These are phyloP conservation scores for Phalacrocorax pelagicus DNA, from an alignment of 2,113 vertebrate genomes.

Conservation along the genomic window DNA sequence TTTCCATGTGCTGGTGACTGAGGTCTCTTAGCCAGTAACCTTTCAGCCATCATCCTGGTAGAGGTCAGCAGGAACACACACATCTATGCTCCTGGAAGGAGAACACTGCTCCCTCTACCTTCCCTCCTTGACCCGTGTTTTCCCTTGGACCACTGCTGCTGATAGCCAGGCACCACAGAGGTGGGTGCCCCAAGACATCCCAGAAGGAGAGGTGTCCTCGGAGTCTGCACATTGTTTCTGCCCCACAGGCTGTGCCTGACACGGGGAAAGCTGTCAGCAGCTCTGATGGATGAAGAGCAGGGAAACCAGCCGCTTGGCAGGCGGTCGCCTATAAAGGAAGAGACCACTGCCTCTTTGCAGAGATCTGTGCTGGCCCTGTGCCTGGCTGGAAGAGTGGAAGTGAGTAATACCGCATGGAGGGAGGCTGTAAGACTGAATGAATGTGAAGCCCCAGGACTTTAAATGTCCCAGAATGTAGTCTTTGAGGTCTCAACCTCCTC, in stretches of 20 bases:
- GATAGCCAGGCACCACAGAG: neutral
- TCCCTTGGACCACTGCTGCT: neutral
- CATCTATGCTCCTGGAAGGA: neutral
- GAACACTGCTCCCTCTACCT: neutral
- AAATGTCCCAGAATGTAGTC: neutral
- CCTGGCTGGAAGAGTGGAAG: constrained; percentile 4
- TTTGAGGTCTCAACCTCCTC: neutral
- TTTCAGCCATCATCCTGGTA: neutral
- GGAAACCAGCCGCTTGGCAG: constrained; percentile 1
- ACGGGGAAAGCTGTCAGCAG: neutral
- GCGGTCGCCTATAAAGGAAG: neutral
- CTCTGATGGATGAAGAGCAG: constrained; percentile 3
- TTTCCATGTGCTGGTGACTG: neutral
- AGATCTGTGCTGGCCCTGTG: constrained; percentile 17
- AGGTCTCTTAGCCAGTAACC: neutral
- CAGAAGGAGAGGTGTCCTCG: neutral
- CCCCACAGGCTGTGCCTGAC: neutral
- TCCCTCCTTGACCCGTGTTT: neutral
- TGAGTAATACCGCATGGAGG: neutral
- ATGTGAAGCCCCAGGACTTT: neutral
- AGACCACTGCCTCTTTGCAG: constrained; percentile 20
- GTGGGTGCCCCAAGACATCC: neutral
- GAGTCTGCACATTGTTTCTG: neutral
- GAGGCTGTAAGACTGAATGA: neutral
- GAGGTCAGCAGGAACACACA: neutral